These are phyloP conservation scores for Aphelocoma coerulescens DNA, from an alignment of 2,113 vertebrate genomes.

Conservation along the genomic window DNA sequence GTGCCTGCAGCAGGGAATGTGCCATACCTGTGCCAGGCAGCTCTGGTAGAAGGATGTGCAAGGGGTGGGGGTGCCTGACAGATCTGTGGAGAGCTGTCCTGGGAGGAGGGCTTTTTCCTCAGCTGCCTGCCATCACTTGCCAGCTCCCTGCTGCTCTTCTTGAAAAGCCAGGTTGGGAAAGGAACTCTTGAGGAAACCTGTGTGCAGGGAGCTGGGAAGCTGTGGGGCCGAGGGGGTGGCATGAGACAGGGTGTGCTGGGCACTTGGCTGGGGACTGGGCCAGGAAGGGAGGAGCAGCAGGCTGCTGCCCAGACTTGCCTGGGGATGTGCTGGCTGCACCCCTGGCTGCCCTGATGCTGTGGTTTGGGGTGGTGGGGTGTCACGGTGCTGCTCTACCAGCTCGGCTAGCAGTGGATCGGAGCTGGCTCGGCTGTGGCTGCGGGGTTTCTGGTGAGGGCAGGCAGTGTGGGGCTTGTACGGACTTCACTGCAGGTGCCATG, in stretches of 20 bases:
- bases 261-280: neutral
- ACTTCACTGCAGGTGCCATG: neutral
- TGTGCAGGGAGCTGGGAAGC: neutral
- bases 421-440: neutral
- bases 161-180: neutral
- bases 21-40: neutral
- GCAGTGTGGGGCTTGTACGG: fast-evolving
- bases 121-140: neutral
- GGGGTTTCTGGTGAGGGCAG: neutral
- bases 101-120: neutral
- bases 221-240: neutral
- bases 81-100: fast-evolving
- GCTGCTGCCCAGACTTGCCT: neutral
- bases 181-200: neutral
- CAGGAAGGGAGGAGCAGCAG: neutral
- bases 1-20: neutral
- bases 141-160: neutral
- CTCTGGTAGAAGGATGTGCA: fast-evolving
- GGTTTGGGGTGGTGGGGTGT: fast-evolving
- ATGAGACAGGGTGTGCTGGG: neutral
- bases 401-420: fast-evolving
- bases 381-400: neutral
- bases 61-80: neutral
- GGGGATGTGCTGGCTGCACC: neutral
- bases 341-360: fast-evolving